A percentile compares a stretch with the other conserved stretches of the same genome.
These are phyloP conservation scores for Cantharis rustica DNA, from an alignment of 2,888 invertebrate species.

Conservation along the genomic window DNA sequence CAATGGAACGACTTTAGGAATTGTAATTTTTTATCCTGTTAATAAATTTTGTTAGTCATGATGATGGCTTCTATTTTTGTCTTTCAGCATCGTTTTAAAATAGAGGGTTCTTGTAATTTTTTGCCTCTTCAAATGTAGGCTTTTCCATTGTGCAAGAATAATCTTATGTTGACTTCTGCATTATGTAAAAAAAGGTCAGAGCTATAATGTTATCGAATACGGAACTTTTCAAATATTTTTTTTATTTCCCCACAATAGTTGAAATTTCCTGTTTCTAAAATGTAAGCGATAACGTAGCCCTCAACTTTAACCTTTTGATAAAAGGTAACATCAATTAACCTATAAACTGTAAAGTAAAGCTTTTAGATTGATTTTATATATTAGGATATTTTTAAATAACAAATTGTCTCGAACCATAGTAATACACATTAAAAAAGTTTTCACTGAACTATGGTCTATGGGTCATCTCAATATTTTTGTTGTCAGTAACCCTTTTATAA, in stretches of 20 bases:
- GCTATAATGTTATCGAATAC: constrained; percentile 5
- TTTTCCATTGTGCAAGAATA: constrained; percentile 1
- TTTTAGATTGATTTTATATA: not conserved
- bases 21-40: not conserved
- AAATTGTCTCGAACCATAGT: not conserved
- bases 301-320: constrained; percentile 15
- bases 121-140: not conserved
- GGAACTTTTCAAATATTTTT: not conserved
- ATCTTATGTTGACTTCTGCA: not conserved
- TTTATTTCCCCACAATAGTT: constrained; percentile 1
- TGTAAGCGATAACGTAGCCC: not conserved
- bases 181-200: constrained; percentile 10
- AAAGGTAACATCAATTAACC: constrained; percentile 2
- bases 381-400: not conserved
- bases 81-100: not conserved
- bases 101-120: constrained; percentile 5
- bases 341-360: not conserved
- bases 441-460: no score
- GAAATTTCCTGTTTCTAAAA: constrained; percentile 12
- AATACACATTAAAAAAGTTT: not conserved
- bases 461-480: no score
- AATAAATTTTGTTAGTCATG: not conserved
- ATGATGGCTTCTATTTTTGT: not conserved
- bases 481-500: no score
- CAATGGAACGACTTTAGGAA: not conserved